Percentiles rank a stretch among this genome's conserved stretches.
Evolutionary conservation across 2,113 vertebrate species (phyloP).

Genomic region (Chunga burmeisteri): DNA sequence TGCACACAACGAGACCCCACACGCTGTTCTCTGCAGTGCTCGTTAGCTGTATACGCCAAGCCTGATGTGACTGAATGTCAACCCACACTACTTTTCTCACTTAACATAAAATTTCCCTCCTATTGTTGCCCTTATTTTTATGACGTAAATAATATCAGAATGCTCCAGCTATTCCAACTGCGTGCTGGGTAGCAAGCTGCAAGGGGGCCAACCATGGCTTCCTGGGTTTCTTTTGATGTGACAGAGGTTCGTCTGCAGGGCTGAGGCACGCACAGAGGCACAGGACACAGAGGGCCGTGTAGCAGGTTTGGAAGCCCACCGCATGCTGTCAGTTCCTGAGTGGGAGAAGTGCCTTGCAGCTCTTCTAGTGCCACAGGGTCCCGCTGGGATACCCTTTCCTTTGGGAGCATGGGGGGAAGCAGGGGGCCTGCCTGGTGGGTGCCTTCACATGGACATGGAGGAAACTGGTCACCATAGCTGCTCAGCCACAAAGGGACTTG

Average conservation of each 20-base stretch:
- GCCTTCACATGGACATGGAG: fast-evolving
- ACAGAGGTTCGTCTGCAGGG: neutral
- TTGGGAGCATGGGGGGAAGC: fast-evolving
- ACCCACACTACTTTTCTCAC: neutral
- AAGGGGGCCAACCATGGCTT: neutral
- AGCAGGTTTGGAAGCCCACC: neutral
- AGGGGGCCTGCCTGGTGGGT: no score
- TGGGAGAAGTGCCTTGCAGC: neutral
- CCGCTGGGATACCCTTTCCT: neutral
- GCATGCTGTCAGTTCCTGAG: neutral
- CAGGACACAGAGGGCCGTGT: neutral
- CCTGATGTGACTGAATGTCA: neutral
- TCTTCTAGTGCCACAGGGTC: fast-evolving
- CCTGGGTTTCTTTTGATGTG: neutral
- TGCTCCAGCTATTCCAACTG: neutral
- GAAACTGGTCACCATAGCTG: neutral
- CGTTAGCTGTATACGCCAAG: neutral
- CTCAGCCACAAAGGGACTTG: neutral
- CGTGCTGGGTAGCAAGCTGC: neutral
- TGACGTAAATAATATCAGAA: neutral
- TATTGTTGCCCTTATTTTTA: neutral
- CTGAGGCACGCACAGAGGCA: neutral
- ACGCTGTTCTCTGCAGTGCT: neutral
- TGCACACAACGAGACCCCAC: neutral
- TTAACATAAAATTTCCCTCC: neutral